phyloP scores from a whole-genome alignment of 2,113 vertebrate species.

The Siniperca chuatsi region DNA sequence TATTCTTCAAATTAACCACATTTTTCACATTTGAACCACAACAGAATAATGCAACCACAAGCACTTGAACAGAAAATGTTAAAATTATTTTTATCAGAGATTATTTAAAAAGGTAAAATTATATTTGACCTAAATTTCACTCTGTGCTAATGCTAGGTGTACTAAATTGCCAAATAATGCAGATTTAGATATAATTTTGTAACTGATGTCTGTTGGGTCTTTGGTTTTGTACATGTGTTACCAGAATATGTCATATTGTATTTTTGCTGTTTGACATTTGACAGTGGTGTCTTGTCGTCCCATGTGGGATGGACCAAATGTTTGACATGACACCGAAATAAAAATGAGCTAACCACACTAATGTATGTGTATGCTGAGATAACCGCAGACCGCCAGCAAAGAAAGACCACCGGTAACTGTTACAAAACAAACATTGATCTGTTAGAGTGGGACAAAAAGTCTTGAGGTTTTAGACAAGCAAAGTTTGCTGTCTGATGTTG shows the following conservation, averaged over 20 bases:
- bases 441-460: not conserved
- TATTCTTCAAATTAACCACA: not conserved
- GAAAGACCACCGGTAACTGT: not conserved
- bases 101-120: too few species aligned
- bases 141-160: not conserved
- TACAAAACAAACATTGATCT: not conserved
- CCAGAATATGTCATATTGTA: not conserved
- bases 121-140: too few species aligned
- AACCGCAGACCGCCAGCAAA: not conserved
- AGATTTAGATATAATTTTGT: not conserved
- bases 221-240: not conserved
- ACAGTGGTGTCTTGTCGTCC: not conserved
- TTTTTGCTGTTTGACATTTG: not conserved
- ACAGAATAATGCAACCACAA: not conserved
- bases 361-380: not conserved
- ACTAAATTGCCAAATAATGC: not conserved
- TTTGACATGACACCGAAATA: not conserved
- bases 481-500: conserved; percentile 11
- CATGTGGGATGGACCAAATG: not conserved
- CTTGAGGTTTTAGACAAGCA: conserved; percentile 13
- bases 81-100: not conserved
- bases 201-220: not conserved
- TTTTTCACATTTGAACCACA: not conserved
- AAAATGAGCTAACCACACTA: not conserved
- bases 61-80: not conserved